Conservation (phyloP, 2,888 invertebrate species). For the Galerucella pusilla region DNA sequence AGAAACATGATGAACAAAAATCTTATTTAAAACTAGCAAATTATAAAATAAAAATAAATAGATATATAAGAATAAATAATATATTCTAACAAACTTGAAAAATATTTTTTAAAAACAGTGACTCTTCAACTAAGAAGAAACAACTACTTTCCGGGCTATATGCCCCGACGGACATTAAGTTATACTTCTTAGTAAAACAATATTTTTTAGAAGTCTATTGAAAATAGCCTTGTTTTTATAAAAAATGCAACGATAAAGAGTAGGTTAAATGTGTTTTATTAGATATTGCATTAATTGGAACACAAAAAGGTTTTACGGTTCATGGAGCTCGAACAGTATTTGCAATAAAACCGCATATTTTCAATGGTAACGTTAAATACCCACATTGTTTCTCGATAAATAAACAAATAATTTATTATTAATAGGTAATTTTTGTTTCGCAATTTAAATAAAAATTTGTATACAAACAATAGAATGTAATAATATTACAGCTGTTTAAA, state of each 20-base stretch:
- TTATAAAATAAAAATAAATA: too few species aligned
- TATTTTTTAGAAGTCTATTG: too few species aligned
- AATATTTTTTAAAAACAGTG: too few species aligned
- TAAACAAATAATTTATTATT: background rate
- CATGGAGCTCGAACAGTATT: background rate
- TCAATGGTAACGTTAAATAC: background rate
- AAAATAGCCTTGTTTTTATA: background rate
- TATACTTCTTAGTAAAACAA: too few species aligned
- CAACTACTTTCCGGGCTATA: too few species aligned
- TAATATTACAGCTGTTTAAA: background rate
- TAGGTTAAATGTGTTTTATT: background rate
- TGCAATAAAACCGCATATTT: conserved; percentile 7
- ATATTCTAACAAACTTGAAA: too few species aligned
- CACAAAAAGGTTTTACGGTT: conserved; percentile 1
- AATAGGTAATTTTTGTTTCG: background rate
- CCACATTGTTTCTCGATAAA: background rate
- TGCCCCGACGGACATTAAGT: too few species aligned
- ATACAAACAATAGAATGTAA: background rate
- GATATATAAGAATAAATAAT: too few species aligned
- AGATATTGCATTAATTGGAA: background rate
- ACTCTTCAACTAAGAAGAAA: too few species aligned
- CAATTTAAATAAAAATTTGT: background rate
- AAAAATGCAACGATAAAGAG: background rate
- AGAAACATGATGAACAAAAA: too few species aligned
- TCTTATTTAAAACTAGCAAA: too few species aligned